Evolutionary conservation across 2,888 invertebrate genomes (phyloP).

Genomic region (Hyposoter dolosus): DNA sequence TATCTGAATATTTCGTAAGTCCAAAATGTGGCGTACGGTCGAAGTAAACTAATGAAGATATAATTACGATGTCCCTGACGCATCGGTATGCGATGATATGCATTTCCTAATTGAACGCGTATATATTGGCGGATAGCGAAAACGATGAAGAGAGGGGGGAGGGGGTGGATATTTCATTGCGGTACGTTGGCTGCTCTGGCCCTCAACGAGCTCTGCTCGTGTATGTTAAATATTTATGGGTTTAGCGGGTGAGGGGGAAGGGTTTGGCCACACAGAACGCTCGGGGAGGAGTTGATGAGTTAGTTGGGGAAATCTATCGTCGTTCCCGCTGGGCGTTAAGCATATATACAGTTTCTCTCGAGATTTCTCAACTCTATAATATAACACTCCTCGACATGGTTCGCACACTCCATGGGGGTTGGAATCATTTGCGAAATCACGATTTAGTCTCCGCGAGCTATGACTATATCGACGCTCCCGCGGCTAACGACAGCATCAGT

Average conservation of each 20-base stretch:
- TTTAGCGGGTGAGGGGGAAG: not conserved
- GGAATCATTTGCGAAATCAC: slow-evolving; percentile 51
- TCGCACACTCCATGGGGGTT: slow-evolving; percentile 54
- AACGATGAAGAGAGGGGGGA: slow-evolving; percentile 4
- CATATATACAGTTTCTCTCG: slow-evolving; percentile 38
- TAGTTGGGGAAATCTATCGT: slow-evolving; percentile 60
- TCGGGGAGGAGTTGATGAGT: slow-evolving; percentile 60
- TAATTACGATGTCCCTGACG: slow-evolving; percentile 51
- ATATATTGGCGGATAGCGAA: not conserved
- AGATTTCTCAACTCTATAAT: slow-evolving; percentile 56
- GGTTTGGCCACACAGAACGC: slow-evolving; percentile 35
- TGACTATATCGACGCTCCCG: slow-evolving; percentile 5
- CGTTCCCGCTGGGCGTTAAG: slow-evolving; percentile 52
- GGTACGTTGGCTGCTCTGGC: slow-evolving; percentile 41
- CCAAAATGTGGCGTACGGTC: not conserved
- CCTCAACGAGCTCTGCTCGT: slow-evolving; percentile 39
- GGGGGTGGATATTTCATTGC: slow-evolving; percentile 46
- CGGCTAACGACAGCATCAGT: slow-evolving; percentile 43
- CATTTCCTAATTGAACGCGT: slow-evolving; percentile 6
- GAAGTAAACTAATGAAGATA: slow-evolving; percentile 36
- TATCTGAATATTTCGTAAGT: slow-evolving; percentile 33
- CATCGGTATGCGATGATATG: slow-evolving; percentile 48
- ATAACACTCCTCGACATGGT: slow-evolving; percentile 62
- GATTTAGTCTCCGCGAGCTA: not conserved
- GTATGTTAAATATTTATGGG: slow-evolving; percentile 62